Conservation (phyloP, 2,113 vertebrate species). For the Origma solitaria region DNA sequence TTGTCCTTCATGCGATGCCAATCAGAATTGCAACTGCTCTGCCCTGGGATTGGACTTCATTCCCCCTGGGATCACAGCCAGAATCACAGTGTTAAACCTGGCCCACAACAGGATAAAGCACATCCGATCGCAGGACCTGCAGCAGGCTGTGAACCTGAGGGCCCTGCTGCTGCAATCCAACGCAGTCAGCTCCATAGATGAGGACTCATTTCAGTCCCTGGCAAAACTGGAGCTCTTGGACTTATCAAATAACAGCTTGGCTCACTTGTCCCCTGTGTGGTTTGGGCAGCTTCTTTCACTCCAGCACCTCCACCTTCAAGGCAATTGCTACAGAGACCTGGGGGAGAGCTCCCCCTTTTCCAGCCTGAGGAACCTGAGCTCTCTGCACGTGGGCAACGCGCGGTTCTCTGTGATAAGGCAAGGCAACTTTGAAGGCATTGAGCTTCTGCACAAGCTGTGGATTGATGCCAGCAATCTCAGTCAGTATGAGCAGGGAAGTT, state of each 20-base stretch:
- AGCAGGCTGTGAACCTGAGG: slow-evolving; percentile 54
- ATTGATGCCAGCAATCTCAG: slow-evolving; percentile 63
- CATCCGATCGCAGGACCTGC: slow-evolving; percentile 65
- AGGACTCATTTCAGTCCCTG: slow-evolving; percentile 66
- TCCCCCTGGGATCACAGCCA: slow-evolving; percentile 48
- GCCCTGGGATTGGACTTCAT: slow-evolving; percentile 34
- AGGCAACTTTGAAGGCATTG: slow-evolving; percentile 71
- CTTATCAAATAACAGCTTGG: slow-evolving; percentile 75
- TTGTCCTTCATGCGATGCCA: slow-evolving; percentile 41
- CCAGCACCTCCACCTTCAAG: slow-evolving; percentile 72
- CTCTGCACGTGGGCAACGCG: slow-evolving; percentile 67
- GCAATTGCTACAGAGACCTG: slow-evolving; percentile 70
- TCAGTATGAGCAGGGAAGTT: slow-evolving; percentile 54
- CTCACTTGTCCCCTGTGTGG: slow-evolving; percentile 69
- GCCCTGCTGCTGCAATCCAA: slow-evolving; percentile 69
- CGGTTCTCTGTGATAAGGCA: slow-evolving; percentile 41
- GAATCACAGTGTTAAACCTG: slow-evolving; percentile 64
- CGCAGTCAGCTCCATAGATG: slow-evolving; percentile 62
- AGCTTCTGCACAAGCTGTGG: slow-evolving; percentile 66
- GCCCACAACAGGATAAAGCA: slow-evolving; percentile 71
- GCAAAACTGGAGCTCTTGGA: slow-evolving; percentile 73
- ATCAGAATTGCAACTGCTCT: slow-evolving; percentile 66
- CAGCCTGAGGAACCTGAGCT: slow-evolving; percentile 61
- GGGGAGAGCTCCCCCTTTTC: slow-evolving; percentile 70
- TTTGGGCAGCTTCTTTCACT: slow-evolving; percentile 74